Evolutionary conservation across 2,113 vertebrate genomes (phyloP).

Genomic region (Pseudonaja textilis): DNA sequence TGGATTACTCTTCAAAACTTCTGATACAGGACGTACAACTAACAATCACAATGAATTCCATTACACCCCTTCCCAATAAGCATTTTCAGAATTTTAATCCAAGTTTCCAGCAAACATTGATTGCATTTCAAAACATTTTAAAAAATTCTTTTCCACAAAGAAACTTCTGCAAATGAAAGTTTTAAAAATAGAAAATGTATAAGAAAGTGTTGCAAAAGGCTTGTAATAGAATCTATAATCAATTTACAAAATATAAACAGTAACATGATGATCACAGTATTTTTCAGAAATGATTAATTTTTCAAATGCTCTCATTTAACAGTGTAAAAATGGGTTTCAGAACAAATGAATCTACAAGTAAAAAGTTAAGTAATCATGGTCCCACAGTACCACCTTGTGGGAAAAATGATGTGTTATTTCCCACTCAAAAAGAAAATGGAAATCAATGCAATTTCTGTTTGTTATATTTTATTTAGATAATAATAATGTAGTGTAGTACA

Average conservation of each 20-base stretch:
- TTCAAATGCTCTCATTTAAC: background rate
- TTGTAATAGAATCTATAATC: constrained; percentile 23
- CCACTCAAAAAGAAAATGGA: background rate
- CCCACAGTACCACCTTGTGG: constrained; percentile 4
- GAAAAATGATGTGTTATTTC: background rate
- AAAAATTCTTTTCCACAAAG: constrained; percentile 19
- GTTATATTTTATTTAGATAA: background rate
- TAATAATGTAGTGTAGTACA: background rate
- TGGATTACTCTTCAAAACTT: background rate
- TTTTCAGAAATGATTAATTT: background rate
- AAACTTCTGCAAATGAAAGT: constrained; percentile 10
- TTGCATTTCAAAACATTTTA: background rate
- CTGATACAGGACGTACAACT: background rate
- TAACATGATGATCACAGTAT: background rate
- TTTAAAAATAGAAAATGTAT: constrained; percentile 17
- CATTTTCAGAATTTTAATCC: background rate
- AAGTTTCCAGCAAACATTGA: background rate
- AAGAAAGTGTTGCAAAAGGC: constrained; percentile 20
- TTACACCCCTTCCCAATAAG: background rate
- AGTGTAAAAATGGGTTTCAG: background rate
- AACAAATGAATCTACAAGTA: background rate
- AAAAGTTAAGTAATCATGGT: background rate
- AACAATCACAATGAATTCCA: background rate
- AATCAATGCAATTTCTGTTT: background rate
- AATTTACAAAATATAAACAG: background rate